Evolutionary conservation across 2,113 vertebrate genomes (phyloP), one percentile per base, ranked within the genome.

Genomic region (Pungitius pungitius): DNA sequence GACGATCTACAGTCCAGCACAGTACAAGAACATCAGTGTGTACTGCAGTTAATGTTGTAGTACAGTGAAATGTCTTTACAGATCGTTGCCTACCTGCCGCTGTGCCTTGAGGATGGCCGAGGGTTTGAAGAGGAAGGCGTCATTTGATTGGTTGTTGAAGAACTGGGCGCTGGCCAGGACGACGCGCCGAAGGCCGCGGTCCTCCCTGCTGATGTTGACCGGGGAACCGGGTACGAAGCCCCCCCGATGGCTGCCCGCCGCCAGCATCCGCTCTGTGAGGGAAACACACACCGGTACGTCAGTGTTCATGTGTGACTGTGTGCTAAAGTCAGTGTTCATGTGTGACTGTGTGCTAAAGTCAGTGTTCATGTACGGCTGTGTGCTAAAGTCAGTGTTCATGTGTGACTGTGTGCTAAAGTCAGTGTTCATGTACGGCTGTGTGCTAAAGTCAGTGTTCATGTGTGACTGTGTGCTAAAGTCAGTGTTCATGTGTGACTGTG

Each of bases 101-200:
- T 92, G 83, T 0, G 91, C 93, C 6, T 64, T 59, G 56, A 49
- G 24, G 35, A 94, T 66, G 22, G 52, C 39, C 0, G 83, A 78
- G 0, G 84, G 69, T 74, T 73, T 94, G 83, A 93, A 94, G 35
- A 94, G 85, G 64, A 92, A 94, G 22, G 85, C 84, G 14, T 94
- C 93, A 3, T 94, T 93, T 27, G 93, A 92, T 79, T 84, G 72
- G 51, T 92, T 92, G 87, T 94, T 94, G 78, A 89, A 94, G 20
- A 47, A 49, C 69, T 80, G 74, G 54, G 87, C 35, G 55, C 87
- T 81, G 0, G 13, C 37, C 24, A 91, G 77, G 10, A 86, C 68
- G 0, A 88, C 90, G 59, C 70, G 64, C 73, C 87, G 80, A 9
- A 94, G 87, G 4, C 69, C 57, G 0, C 2, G 56, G 70, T 93